A percentile compares a stretch with the other conserved stretches of the same genome.
These are phyloP conservation scores for Panthera leo DNA, from an alignment of 2,113 vertebrate genomes.

Conservation along the genomic window DNA sequence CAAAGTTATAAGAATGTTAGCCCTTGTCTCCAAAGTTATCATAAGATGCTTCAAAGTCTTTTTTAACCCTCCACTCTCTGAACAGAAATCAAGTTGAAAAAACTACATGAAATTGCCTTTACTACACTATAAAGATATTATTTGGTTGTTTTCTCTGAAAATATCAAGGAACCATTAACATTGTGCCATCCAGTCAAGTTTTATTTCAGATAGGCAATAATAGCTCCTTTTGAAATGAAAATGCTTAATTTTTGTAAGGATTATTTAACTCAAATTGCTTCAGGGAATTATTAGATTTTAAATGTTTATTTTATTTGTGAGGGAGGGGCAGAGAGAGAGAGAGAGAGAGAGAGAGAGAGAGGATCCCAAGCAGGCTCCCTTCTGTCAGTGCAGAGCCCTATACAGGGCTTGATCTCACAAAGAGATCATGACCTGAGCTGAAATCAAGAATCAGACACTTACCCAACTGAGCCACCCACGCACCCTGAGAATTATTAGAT, in stretches of 20 bases:
- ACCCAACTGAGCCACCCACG: no score
- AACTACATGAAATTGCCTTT: not conserved
- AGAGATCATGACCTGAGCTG: no score
- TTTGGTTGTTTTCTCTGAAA: not conserved
- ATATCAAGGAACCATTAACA: not conserved
- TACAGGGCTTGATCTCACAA: no score
- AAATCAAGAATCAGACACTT: no score
- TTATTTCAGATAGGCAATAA: not conserved
- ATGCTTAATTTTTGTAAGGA: conserved; percentile 15
- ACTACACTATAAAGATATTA: not conserved
- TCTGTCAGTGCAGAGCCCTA: no score
- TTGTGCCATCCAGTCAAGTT: not conserved
- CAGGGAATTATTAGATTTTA: not conserved
- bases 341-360: no score
- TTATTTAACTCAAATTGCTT: not conserved
- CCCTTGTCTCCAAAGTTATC: not conserved
- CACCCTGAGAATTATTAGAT: no score
- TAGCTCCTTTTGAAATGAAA: conserved; percentile 30
- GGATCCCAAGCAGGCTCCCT: no score
- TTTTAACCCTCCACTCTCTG: not conserved
- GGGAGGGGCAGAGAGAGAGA: no score
- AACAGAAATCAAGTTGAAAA: not conserved
- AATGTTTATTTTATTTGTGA: not conserved
- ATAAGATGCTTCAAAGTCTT: not conserved
- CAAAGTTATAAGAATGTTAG: not conserved